These are phyloP conservation scores for Cosmia trapezina DNA, from an alignment of 2,888 invertebrate genomes.

Conservation along the genomic window DNA sequence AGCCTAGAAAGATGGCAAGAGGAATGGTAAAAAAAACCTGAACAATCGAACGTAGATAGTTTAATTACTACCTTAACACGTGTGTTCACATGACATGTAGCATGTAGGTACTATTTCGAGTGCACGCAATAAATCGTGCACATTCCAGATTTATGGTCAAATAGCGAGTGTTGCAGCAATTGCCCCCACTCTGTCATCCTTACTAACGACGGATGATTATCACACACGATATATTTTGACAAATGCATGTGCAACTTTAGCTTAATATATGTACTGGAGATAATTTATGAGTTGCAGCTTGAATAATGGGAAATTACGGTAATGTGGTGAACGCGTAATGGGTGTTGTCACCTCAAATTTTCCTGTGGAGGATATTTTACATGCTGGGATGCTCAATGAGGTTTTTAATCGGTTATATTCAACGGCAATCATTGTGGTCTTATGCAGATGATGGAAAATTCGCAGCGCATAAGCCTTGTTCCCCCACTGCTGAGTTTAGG, in stretches of 20 bases:
- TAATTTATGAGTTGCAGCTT: slow-evolving; percentile 36
- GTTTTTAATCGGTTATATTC: background rate
- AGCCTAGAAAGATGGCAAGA: background rate
- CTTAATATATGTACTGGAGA: slow-evolving; percentile 25
- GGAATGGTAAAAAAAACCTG: background rate
- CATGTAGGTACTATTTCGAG: slow-evolving; percentile 19
- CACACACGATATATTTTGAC: slow-evolving; percentile 54
- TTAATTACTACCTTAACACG: no score
- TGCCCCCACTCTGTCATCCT: slow-evolving; percentile 44
- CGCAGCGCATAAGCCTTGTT: background rate
- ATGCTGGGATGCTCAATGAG: background rate
- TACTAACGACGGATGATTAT: slow-evolving; percentile 46
- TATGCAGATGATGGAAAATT: background rate
- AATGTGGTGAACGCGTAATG: slow-evolving; percentile 8
- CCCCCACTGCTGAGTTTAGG: background rate
- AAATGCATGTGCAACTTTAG: slow-evolving; percentile 40
- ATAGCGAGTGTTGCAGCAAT: slow-evolving; percentile 39
- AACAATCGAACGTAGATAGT: background rate
- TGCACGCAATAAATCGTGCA: slow-evolving; percentile 48
- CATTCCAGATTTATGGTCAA: slow-evolving; percentile 44
- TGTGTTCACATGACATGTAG: slow-evolving; percentile 4
- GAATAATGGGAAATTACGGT: slow-evolving; percentile 21
- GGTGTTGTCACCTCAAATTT: slow-evolving; percentile 8
- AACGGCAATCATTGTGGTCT: no score
- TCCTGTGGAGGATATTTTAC: background rate